Percentiles rank a stretch among this genome's conserved stretches.
phyloP scores from a whole-genome alignment of 2,888 invertebrate genomes.

The Pandemis cinnamomeana region DNA sequence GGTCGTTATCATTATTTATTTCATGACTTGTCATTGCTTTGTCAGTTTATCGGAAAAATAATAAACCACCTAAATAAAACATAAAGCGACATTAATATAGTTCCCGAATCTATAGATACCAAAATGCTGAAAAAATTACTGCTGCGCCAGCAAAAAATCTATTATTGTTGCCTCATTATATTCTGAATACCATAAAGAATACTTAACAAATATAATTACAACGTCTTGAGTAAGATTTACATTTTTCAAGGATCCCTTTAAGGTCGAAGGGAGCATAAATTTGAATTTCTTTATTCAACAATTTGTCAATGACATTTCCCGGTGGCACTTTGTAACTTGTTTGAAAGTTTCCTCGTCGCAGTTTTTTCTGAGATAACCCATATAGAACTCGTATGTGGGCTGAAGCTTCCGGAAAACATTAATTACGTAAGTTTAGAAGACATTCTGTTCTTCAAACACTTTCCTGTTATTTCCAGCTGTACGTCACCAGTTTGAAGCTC shows the following conservation, averaged over 20 bases:
- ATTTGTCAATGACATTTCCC: slow-evolving; percentile 53
- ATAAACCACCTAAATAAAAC: not conserved
- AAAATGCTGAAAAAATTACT: not conserved
- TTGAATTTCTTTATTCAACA: slow-evolving; percentile 46
- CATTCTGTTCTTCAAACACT: slow-evolving; percentile 22
- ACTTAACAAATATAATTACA: slow-evolving; percentile 35
- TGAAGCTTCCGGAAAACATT: slow-evolving; percentile 60
- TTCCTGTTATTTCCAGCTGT: slow-evolving; percentile 5
- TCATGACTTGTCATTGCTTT: no score
- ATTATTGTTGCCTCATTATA: slow-evolving; percentile 23
- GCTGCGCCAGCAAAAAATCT: slow-evolving; percentile 1
- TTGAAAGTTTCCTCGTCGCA: slow-evolving; percentile 44
- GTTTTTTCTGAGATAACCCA: slow-evolving; percentile 52
- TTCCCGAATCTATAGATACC: not conserved
- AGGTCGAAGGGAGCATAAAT: slow-evolving; percentile 40
- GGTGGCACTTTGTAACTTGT: slow-evolving; percentile 51
- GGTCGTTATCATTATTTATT: not conserved
- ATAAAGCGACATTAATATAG: not conserved
- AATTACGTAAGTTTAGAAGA: slow-evolving; percentile 57
- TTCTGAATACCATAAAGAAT: slow-evolving; percentile 13
- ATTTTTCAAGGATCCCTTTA: slow-evolving; percentile 35
- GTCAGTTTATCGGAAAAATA: no score
- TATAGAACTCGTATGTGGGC: slow-evolving; percentile 50
- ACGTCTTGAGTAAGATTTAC: slow-evolving; percentile 14
- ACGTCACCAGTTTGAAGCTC: not conserved